A percentile compares a stretch with the other conserved stretches of the same genome.
Conservation (phyloP, 2,888 invertebrate genomes). For the Chrysina gloriosa region DNA sequence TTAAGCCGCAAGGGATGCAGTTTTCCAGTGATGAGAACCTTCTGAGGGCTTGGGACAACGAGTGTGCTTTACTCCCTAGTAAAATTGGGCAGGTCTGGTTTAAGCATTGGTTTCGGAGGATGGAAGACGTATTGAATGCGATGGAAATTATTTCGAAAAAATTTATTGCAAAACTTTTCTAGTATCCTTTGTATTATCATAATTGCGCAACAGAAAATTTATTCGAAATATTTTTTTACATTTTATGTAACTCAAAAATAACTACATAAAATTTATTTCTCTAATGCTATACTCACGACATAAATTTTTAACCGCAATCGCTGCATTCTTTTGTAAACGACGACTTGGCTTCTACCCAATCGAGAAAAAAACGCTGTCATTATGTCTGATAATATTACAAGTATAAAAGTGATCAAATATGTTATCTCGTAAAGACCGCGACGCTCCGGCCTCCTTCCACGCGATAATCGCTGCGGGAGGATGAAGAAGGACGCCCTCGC, state of each 20-base stretch:
- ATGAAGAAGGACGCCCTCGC: not conserved
- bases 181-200: not conserved
- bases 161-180: too few relatives aligned
- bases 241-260: constrained; percentile 7
- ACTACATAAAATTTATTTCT: constrained; percentile 18
- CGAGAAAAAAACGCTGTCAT: constrained; percentile 31
- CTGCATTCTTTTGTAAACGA: constrained; percentile 26
- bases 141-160: too few relatives aligned
- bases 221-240: not conserved
- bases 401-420: constrained; percentile 25
- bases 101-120: too few relatives aligned
- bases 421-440: constrained; percentile 17
- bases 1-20: too few relatives aligned
- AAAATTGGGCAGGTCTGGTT: too few relatives aligned
- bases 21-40: too few relatives aligned
- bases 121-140: too few relatives aligned
- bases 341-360: constrained; percentile 35
- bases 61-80: too few relatives aligned
- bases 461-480: not conserved
- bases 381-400: constrained; percentile 39
- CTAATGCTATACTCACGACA: not conserved
- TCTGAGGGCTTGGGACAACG: too few relatives aligned
- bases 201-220: not conserved
- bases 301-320: not conserved
- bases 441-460: constrained; percentile 6